These are phyloP conservation scores for Pocillopora verrucosa DNA, from an alignment of 64 coral and sea anemone species.

Conservation along the genomic window DNA sequence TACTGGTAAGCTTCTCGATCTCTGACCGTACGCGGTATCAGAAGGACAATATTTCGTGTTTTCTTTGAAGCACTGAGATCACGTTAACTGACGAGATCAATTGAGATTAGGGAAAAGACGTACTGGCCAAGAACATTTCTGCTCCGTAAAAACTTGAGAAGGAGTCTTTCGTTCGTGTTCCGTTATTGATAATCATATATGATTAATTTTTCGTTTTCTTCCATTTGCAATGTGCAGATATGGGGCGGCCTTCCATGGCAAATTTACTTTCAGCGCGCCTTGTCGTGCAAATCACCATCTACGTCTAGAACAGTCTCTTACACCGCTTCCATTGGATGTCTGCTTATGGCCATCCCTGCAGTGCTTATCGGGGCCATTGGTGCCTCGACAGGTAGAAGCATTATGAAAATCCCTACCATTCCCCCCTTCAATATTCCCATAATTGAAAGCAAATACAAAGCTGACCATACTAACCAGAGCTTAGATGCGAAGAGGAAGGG, in stretches of 20 bases:
- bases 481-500: too few species aligned
- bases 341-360: slow-evolving; percentile 54
- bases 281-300: slow-evolving; percentile 51
- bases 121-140: too few species aligned
- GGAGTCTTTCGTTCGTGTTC: too few species aligned
- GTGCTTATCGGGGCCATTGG: slow-evolving; percentile 71
- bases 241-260: slow-evolving; percentile 81
- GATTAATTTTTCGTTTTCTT: neutral
- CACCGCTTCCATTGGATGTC: slow-evolving; percentile 40
- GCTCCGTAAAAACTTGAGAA: too few species aligned
- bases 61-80: too few species aligned
- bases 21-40: too few species aligned
- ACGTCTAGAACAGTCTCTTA: slow-evolving; percentile 46
- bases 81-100: too few species aligned
- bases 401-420: neutral
- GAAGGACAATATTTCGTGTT: too few species aligned
- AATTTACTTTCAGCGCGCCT: slow-evolving; percentile 69
- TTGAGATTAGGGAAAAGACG: too few species aligned
- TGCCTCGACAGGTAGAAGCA: slow-evolving; percentile 48
- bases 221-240: slow-evolving; percentile 13
- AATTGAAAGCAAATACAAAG: neutral
- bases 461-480: too few species aligned
- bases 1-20: slow-evolving; percentile 25
- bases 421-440: too few species aligned
- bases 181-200: neutral